Conservation (phyloP, 2,888 invertebrate genomes). For the Habrosyne pyritoides region DNA sequence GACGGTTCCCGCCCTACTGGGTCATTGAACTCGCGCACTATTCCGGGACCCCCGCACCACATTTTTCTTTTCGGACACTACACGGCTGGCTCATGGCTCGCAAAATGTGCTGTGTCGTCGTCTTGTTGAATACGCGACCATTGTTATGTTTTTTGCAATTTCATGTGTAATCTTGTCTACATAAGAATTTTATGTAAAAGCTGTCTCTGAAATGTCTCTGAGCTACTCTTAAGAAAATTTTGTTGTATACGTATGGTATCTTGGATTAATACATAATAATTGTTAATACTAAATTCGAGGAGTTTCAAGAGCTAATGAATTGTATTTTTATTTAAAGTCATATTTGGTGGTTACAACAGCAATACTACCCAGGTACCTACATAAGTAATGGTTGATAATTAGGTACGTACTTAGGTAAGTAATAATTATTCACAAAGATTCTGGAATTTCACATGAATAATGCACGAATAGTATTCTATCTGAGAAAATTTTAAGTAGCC, state of each 20-base stretch:
- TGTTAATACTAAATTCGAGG: no score
- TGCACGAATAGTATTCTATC: constrained; percentile 35
- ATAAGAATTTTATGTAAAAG: constrained; percentile 2
- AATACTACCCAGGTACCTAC: no score
- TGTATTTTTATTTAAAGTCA: no score
- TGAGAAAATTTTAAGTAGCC: constrained; percentile 19
- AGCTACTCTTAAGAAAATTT: neutral
- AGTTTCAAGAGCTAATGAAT: no score
- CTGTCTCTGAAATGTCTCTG: neutral
- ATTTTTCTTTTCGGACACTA: constrained; percentile 80
- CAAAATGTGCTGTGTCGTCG: constrained; percentile 70
- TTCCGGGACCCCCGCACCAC: constrained; percentile 65
- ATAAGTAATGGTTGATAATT: no score
- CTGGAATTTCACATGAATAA: constrained; percentile 43
- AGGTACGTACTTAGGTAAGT: neutral
- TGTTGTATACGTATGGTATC: no score
- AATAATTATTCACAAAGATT: neutral
- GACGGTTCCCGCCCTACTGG: constrained; percentile 48
- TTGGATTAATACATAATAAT: no score
- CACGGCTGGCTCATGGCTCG: constrained; percentile 55
- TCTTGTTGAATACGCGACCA: constrained; percentile 71
- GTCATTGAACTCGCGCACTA: constrained; percentile 65
- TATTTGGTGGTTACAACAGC: no score
- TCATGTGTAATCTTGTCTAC: constrained; percentile 70
- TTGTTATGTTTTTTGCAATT: constrained; percentile 75